Evolutionary conservation across 2,888 invertebrate species (phyloP), one percentile per base, ranked within the genome.

Genomic region (Ophioninae sp.): DNA sequence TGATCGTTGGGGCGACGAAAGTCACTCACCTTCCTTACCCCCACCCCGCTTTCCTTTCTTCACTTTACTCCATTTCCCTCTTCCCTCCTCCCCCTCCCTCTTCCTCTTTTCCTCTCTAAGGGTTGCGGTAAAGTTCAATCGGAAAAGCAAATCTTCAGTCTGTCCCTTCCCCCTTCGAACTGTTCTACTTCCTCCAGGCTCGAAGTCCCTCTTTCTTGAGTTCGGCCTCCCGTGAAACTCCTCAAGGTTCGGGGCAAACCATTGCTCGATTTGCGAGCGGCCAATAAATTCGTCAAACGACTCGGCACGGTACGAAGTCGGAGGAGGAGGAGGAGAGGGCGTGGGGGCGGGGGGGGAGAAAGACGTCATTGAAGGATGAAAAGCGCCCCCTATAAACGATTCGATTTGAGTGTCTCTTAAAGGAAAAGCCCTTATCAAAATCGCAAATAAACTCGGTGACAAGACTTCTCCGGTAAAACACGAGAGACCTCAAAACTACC

Each of bases 81-180:
- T 17, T 62, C 64, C 81, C 30, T 44, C 77, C 50, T 72, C 61
- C 41, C 44, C 65, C 50, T 41, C 56, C 44, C 21, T 44, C 23
- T 41, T 30, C 7, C 70, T 37, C 21, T 21, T 41, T 20, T 67
- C 41, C 64, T 67, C 65, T 76, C 70, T 75, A 6, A 56, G 62
- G 87, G 84, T 86, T 86, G 89, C 87, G 89, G 89, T 85, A 75
- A 89, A 86, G 90, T 89, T 92, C 91, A 91, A 92, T 92, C 91
- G 90, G 89, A 90, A 91, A 91, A 90, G 91, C 91, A 92, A 92
- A 92, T 92, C 91, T 92, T 91, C 88, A 89, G 88, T 79, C 81
- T 79, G 81, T 74, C 65, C 69, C 56, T 78, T 21, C 75, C 17
- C 61, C 41, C 57, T 13, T 50, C 5, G 3, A 3, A 50, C 13